These are phyloP conservation scores for Campylomormyrus numenius DNA, from an alignment of 2,113 vertebrate species.

Conservation along the genomic window DNA sequence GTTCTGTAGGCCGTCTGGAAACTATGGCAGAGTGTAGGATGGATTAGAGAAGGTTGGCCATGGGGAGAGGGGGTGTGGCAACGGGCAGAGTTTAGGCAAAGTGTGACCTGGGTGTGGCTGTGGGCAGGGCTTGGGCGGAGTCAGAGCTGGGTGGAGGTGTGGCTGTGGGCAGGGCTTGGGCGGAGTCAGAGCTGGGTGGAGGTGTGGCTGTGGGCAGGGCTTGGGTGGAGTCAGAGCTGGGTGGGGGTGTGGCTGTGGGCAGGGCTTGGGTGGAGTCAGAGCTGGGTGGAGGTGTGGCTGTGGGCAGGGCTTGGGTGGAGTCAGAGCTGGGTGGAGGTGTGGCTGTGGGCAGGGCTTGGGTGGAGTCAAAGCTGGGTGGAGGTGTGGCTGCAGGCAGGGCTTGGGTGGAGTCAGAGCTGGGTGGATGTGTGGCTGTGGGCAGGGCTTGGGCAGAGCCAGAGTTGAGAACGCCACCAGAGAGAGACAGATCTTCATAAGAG, in stretches of 20 bases:
- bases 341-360: not conserved
- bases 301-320: not conserved
- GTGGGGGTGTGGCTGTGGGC: not conserved
- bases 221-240: not conserved
- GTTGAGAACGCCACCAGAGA: not conserved
- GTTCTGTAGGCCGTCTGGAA: not conserved
- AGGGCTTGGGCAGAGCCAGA: not conserved
- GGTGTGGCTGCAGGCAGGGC: too few relatives aligned
- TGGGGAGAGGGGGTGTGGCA: not conserved
- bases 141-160: not conserved
- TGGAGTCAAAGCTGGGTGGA: too few relatives aligned
- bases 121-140: not conserved
- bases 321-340: not conserved
- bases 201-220: not conserved
- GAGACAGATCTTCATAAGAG: not conserved
- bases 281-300: not conserved
- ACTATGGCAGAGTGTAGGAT: not conserved
- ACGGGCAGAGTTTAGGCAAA: not conserved
- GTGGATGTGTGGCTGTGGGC: not conserved
- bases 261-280: not conserved
- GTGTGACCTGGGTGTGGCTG: not conserved
- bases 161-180: not conserved
- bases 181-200: not conserved
- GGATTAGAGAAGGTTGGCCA: not conserved
- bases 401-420: not conserved